Conservation (phyloP, 2,113 vertebrate genomes). For the Mus spicilegus region DNA sequence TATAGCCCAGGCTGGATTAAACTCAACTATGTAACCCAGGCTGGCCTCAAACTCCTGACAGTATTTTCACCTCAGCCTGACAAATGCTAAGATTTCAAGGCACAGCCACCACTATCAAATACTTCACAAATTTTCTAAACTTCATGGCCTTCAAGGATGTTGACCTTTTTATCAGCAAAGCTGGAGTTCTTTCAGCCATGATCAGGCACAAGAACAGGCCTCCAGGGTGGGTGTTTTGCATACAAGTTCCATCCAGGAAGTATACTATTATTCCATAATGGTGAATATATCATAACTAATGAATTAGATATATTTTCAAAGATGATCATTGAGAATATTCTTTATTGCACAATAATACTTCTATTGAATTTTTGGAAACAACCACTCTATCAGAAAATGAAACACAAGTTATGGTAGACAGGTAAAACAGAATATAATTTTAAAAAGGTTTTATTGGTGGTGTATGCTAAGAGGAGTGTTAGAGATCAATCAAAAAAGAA, state of each 20-base stretch:
- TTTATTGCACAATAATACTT: neutral
- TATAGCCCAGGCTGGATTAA: neutral
- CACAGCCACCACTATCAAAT: neutral
- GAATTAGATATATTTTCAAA: constrained; percentile 2
- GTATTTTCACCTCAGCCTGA: neutral
- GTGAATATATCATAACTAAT: neutral
- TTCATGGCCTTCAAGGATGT: neutral
- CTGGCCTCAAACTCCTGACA: neutral
- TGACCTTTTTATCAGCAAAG: neutral
- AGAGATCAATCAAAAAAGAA: neutral
- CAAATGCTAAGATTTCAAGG: neutral
- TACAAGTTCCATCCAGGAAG: neutral
- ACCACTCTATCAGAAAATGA: neutral
- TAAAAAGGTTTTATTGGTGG: neutral
- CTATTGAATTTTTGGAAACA: neutral
- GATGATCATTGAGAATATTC: neutral
- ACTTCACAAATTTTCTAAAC: neutral
- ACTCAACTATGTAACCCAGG: neutral
- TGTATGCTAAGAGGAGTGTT: neutral
- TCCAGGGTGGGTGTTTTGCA: too few relatives aligned
- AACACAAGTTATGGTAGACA: neutral
- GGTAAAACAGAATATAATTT: neutral
- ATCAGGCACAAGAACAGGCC: neutral
- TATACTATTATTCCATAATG: neutral
- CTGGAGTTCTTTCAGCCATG: neutral